Evolutionary conservation across 2,888 invertebrate species (phyloP), one percentile per base, ranked within the genome.

Genomic region (Zhuqinia jingwanae): DNA sequence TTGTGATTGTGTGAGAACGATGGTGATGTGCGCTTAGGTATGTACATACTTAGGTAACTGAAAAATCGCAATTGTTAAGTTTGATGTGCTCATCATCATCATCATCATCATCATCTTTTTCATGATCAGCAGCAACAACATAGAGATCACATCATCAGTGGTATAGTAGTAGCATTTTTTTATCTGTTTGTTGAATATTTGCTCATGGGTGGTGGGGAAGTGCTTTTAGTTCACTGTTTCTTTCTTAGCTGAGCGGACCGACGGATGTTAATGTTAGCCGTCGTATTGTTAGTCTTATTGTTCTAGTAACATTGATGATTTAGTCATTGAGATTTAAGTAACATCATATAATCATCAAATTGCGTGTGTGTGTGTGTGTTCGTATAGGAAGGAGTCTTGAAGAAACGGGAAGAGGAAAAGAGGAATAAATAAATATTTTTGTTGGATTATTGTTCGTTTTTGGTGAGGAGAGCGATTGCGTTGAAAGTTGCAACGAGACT

Each of bases 181-280:
- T 36, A 36, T 36, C 36, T 36, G 36, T 36, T 36, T 36, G 36
- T 36, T 6, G 3, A 36, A 36, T 36, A 36, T 36, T 36, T 36
- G 2, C 25, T 45, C n/a, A n/a, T 47, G 79, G 79, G 65, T 79
- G 79, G n/a, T n/a, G 79, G 79, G 79, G 79, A 79, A 79, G 79
- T 68, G 45, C n/a, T 80, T 80, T 80, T 70, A 80, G 80, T 80
- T 56, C 36, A 65, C 68, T 82, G 27, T 50, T 70, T 81, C 75
- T 73, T 82, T 82, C 82, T 73, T 82, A 45, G 17, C 75, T 50
- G 75, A 82, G 22, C 82, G 82, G 77, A 77, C 77, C 58, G 82
- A 77, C 77, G 77, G 82, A 82, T 82, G 75, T 82, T 30, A 75
- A 42, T 73, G 25, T 47, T 73, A n/a, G 50, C 27, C 36, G 60